Evolutionary conservation across 2,888 invertebrate species (phyloP).

Genomic region (Acanthosepion esculentum): DNA sequence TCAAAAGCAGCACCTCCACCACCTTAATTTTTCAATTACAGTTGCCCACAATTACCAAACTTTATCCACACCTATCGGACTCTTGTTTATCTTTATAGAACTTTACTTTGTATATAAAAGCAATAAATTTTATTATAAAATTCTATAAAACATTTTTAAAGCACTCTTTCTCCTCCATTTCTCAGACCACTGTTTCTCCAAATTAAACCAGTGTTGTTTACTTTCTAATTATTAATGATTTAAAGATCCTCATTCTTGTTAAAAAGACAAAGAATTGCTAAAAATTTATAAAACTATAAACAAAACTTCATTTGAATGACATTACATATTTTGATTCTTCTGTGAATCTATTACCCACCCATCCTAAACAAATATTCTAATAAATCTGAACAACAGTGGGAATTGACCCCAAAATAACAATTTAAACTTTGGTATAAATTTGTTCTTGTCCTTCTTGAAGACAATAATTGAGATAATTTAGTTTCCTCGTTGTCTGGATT

Average conservation of each 20-base stretch:
- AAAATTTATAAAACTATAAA: not conserved
- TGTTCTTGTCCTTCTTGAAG: too few relatives aligned
- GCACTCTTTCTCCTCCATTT: not conserved
- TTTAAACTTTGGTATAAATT: too few relatives aligned
- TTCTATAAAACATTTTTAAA: not conserved
- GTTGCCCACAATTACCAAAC: not conserved
- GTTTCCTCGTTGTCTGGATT: too few relatives aligned
- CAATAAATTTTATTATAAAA: not conserved
- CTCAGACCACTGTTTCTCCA: not conserved
- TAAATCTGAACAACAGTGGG: too few relatives aligned
- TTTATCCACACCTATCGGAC: not conserved
- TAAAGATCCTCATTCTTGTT: not conserved
- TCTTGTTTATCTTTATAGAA: not conserved
- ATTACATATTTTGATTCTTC: too few relatives aligned
- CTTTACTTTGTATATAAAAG: too few relatives aligned
- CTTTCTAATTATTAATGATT: not conserved
- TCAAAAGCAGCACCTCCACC: too few relatives aligned
- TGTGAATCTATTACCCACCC: too few relatives aligned
- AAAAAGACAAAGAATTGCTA: not conserved
- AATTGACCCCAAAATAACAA: too few relatives aligned
- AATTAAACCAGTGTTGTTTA: not conserved
- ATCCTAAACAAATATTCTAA: too few relatives aligned
- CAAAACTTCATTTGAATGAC: too few relatives aligned
- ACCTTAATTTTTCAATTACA: not conserved
- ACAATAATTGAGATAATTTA: too few relatives aligned